Percentiles rank a stretch among this genome's conserved stretches.
These are phyloP conservation scores for Sipha maydis DNA, from an alignment of 2,888 invertebrate species.

Conservation along the genomic window DNA sequence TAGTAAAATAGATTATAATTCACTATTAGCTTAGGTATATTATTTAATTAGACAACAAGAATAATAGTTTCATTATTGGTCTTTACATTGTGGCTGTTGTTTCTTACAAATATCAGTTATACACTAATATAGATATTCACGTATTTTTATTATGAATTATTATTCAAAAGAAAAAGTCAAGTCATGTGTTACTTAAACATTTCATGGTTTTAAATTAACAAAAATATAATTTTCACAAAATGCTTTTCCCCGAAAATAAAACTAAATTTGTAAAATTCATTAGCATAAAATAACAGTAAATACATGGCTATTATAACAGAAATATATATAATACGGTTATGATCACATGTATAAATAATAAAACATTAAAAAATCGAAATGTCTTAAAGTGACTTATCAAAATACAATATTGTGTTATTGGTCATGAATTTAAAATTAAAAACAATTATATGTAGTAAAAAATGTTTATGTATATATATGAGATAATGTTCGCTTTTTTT, in stretches of 20 bases:
- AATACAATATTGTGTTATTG: slow-evolving; percentile 42
- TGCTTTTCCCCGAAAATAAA: slow-evolving; percentile 38
- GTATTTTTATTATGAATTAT: neutral
- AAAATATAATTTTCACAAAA: slow-evolving; percentile 48
- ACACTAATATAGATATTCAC: neutral
- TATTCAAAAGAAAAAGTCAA: slow-evolving; percentile 19
- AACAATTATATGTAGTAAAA: slow-evolving; percentile 8
- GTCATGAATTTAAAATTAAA: slow-evolving; percentile 42
- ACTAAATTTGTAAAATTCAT: slow-evolving; percentile 41
- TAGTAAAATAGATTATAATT: neutral
- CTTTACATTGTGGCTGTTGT: neutral
- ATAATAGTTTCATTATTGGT: neutral
- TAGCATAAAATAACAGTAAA: slow-evolving; percentile 37
- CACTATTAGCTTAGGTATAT: neutral
- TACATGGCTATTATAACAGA: neutral
- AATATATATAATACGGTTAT: neutral
- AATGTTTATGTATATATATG: neutral
- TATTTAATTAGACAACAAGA: neutral
- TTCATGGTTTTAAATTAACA: slow-evolving; percentile 37
- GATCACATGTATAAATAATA: slow-evolving; percentile 41
- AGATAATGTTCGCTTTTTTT: slow-evolving; percentile 10
- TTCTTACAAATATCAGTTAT: neutral
- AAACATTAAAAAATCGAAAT: slow-evolving; percentile 33
- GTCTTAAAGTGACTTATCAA: neutral
- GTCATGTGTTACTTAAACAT: neutral